A percentile compares a stretch with the other conserved stretches of the same genome.
Conservation (phyloP, 2,888 invertebrate genomes). For the Acleris cristana region DNA sequence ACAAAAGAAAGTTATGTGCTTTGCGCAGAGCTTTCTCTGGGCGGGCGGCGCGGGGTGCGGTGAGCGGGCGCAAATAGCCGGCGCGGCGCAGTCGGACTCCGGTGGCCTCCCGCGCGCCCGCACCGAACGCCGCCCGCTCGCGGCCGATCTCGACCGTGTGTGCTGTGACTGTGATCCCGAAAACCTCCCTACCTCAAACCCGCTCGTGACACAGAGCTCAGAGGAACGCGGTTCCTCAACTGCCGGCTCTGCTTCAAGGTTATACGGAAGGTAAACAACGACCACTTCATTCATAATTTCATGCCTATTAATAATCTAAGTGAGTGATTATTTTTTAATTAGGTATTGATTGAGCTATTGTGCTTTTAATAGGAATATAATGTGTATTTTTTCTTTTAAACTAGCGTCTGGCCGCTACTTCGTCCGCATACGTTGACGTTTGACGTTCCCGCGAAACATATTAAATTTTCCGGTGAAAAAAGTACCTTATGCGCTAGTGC, state of each 20-base stretch:
- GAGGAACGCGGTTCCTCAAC: no score
- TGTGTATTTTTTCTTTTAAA: background rate
- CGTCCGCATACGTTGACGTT: no score
- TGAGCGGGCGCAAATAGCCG: constrained; percentile 76
- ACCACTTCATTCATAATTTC: constrained; percentile 58
- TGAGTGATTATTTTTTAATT: constrained; percentile 25
- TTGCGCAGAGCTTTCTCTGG: constrained; percentile 80
- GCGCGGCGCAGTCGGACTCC: constrained; percentile 67
- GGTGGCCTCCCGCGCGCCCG: constrained; percentile 36
- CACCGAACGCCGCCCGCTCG: constrained; percentile 24
- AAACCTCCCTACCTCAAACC: background rate
- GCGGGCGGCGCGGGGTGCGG: constrained; percentile 67
- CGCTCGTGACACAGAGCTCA: background rate
- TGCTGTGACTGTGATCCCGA: constrained; percentile 33
- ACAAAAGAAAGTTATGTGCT: constrained; percentile 50
- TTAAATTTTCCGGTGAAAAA: no score
- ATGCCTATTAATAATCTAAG: constrained; percentile 11
- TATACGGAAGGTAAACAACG: constrained; percentile 43
- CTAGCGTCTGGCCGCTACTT: no score
- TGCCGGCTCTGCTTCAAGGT: constrained; percentile 10
- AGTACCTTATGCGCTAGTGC: no score
- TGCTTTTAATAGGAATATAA: background rate
- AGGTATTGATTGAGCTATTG: constrained; percentile 12
- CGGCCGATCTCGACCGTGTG: constrained; percentile 29
- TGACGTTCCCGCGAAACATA: no score